phyloP scores from a whole-genome alignment of 2,888 invertebrate species.

The Crioceris asparagi region DNA sequence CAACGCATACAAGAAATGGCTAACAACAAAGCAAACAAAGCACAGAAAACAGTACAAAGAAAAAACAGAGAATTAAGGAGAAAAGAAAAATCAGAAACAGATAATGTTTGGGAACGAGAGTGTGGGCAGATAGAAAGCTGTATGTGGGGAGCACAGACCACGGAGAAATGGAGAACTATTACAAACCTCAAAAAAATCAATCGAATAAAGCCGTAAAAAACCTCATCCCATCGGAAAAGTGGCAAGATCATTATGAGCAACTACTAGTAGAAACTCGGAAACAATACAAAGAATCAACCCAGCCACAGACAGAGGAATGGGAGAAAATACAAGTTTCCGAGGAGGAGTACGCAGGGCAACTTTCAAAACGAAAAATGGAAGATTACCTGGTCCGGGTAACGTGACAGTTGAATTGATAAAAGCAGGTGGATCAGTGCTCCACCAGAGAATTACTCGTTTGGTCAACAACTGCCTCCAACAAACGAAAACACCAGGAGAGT shows the following conservation, averaged over 20 bases:
- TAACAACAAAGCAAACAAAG: neutral
- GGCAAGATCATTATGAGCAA: neutral
- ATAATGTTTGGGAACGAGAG: neutral
- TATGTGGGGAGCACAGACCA: neutral
- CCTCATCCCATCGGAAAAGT: neutral
- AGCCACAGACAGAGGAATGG: neutral
- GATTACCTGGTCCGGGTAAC: too few species aligned
- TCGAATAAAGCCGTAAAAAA: neutral
- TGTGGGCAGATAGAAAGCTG: neutral
- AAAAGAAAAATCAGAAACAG: neutral
- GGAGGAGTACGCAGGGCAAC: neutral
- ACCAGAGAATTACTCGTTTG: neutral
- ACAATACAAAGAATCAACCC: neutral
- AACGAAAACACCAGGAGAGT: too few species aligned
- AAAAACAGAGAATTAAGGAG: neutral
- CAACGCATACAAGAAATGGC: neutral
- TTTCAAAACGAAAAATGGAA: neutral
- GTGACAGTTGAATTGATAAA: neutral
- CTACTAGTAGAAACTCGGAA: neutral
- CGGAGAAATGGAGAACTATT: neutral
- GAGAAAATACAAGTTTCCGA: neutral
- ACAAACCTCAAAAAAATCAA: neutral
- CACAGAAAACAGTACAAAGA: neutral
- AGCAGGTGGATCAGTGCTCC: too few species aligned
- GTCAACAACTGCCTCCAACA: neutral